Conservation (phyloP, 2,797 vertebrate genomes). For the Coluber constrictor region DNA sequence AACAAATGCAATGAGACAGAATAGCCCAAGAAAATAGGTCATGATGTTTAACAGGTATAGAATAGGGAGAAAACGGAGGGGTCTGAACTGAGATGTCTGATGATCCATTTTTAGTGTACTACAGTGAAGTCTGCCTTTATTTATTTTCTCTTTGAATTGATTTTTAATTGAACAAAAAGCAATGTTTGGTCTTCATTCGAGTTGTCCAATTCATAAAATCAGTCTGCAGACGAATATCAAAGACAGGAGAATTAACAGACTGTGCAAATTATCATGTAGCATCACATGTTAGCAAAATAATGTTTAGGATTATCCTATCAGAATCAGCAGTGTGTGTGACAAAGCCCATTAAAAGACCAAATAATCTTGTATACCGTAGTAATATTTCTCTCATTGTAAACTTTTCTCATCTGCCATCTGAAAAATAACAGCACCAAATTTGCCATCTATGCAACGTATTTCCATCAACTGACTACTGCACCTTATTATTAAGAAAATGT, state of each 20-base stretch:
- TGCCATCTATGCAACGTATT: background rate
- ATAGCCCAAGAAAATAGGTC: background rate
- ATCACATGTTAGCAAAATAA: background rate
- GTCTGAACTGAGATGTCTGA: background rate
- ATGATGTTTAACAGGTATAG: background rate
- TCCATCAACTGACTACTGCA: background rate
- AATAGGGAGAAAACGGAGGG: background rate
- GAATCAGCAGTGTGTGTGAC: background rate
- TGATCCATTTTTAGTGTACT: background rate
- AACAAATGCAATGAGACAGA: background rate
- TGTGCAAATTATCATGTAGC: background rate
- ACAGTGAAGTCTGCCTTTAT: background rate
- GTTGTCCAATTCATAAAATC: slow-evolving; percentile 25
- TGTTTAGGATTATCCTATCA: background rate
- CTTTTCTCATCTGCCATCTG: slow-evolving; percentile 13
- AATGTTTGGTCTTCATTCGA: background rate
- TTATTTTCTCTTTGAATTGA: background rate
- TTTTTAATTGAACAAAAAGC: background rate
- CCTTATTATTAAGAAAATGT: background rate
- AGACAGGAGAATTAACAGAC: background rate
- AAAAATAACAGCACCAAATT: slow-evolving; percentile 4
- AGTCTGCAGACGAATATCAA: background rate
- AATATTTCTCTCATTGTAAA: slow-evolving; percentile 8
- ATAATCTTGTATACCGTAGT: background rate
- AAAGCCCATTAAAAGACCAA: background rate